A percentile compares a stretch with the other conserved stretches of the same genome.
phyloP scores from a whole-genome alignment of 2,888 invertebrate genomes.

The Galerucella pusilla region DNA sequence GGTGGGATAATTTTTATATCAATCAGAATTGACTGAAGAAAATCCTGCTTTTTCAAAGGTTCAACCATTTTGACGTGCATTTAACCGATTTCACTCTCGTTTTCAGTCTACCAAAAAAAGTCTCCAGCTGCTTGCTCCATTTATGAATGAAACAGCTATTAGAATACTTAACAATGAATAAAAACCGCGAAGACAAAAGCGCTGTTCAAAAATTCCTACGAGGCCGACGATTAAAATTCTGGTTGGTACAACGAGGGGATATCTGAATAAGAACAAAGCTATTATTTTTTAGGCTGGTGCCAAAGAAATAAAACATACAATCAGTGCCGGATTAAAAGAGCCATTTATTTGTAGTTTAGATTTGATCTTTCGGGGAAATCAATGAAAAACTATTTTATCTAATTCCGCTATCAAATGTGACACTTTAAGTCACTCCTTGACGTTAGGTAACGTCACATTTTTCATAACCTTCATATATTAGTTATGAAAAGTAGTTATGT shows the following conservation, averaged over 20 bases:
- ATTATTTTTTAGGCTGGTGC: background rate
- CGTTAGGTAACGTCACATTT: too few species aligned
- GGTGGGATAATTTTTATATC: background rate
- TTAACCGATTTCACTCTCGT: background rate
- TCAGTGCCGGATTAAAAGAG: background rate
- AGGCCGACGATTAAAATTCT: conserved; percentile 8
- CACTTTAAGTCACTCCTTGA: too few species aligned
- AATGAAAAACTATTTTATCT: too few species aligned
- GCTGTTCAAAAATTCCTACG: conserved; percentile 2
- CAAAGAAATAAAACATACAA: conserved; percentile 3
- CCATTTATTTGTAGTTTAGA: background rate
- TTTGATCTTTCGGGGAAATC: too few species aligned
- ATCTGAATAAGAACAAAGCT: conserved; percentile 9
- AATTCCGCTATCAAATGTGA: too few species aligned
- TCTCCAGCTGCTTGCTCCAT: conserved; percentile 4
- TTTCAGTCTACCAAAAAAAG: background rate
- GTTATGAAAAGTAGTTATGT: too few species aligned
- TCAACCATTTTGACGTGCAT: background rate
- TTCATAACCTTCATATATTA: too few species aligned
- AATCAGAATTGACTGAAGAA: background rate
- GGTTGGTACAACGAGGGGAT: background rate
- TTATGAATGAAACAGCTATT: conserved; percentile 11
- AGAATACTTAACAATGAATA: conserved; percentile 3
- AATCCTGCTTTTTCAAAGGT: background rate
- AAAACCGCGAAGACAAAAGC: conserved; percentile 13